Evolutionary conservation across 2,797 vertebrate species (phyloP).

Genomic region (Onychomys leucogaster): DNA sequence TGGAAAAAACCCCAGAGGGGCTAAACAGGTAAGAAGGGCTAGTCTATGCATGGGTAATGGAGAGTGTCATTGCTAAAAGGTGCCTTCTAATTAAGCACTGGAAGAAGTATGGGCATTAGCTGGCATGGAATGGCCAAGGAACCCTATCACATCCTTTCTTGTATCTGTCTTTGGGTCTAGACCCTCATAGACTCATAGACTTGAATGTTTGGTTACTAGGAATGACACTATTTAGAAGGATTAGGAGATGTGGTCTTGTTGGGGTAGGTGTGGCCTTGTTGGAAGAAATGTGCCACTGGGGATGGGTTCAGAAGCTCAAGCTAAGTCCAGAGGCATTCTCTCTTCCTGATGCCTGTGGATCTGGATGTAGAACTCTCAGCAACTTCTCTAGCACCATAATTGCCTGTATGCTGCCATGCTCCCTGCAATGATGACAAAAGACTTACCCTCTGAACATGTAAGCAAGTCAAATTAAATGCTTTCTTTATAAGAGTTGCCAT

Average conservation of each 20-base stretch:
- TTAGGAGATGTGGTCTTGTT: not conserved
- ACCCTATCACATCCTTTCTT: accelerated
- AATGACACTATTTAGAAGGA: not conserved
- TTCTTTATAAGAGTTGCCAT: not conserved
- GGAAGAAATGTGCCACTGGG: not conserved
- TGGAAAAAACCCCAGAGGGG: not conserved
- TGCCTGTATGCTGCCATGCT: not conserved
- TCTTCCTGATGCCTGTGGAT: not conserved
- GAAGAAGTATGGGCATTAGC: too few species aligned
- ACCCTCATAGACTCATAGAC: not conserved
- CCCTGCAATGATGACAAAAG: not conserved
- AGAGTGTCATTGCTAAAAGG: accelerated
- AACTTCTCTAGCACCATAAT: not conserved
- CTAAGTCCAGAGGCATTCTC: not conserved
- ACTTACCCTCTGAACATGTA: not conserved
- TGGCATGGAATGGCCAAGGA: not conserved
- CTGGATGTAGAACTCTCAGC: not conserved
- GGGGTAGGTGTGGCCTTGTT: not conserved
- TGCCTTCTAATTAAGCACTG: not conserved
- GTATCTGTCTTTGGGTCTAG: not conserved
- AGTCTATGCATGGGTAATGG: not conserved
- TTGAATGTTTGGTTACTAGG: not conserved
- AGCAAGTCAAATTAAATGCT: not conserved
- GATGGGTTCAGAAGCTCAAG: not conserved
- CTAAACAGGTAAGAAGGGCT: too few species aligned